Conservation (phyloP, 2,113 vertebrate species). For the Neotoma lepida region DNA sequence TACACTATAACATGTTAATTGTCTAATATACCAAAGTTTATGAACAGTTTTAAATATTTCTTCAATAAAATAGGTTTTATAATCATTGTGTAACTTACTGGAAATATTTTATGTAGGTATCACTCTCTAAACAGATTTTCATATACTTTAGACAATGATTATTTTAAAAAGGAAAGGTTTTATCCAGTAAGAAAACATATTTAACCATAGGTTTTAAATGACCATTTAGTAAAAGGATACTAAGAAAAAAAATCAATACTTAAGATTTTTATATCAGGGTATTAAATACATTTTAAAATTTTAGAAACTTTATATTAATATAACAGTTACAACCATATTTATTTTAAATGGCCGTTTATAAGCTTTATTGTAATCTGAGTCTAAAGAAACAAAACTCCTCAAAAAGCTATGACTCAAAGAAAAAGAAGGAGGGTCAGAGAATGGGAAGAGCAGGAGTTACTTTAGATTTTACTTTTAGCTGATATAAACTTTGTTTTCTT, state of each 20-base stretch:
- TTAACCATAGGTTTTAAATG: neutral
- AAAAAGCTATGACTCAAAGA: neutral
- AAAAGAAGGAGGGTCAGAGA: neutral
- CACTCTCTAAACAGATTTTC: neutral
- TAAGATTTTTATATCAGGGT: neutral
- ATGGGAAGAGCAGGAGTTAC: neutral
- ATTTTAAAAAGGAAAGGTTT: neutral
- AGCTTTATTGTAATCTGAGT: neutral
- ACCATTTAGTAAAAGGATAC: neutral
- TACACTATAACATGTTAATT: neutral
- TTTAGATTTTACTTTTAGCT: neutral
- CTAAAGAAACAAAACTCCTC: too few relatives aligned
- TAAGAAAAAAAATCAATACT: neutral
- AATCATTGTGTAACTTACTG: neutral
- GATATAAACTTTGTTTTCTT: neutral
- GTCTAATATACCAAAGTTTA: neutral
- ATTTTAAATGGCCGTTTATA: neutral
- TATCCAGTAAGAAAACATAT: neutral
- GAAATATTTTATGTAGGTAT: neutral
- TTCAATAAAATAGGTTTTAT: neutral
- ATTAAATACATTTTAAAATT: neutral
- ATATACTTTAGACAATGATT: neutral
- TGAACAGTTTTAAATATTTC: neutral
- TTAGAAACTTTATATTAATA: neutral
- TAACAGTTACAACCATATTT: neutral